Base-by-base conservation (phyloP, 1,140 invertebrate species). In the Pachypeltis micranthus region DNA sequence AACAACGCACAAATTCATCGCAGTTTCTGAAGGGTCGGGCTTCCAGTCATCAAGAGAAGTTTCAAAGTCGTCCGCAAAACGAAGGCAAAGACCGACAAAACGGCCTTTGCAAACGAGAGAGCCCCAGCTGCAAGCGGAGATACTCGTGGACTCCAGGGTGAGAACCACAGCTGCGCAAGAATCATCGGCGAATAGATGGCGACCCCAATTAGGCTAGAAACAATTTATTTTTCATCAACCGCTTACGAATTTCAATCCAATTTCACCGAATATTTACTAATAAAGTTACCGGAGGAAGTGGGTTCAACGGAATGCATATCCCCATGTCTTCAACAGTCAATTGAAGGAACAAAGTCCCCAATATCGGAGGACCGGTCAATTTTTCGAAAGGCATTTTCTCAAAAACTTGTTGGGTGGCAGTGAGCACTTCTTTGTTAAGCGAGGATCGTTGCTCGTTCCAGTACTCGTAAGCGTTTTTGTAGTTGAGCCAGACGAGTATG, bases 401-500 rank as follows among this genome's bases (percentile, higher is more conserved):
- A 67, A 84, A 81, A 2, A 83, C 78, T 71, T 90, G 87, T 68
- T 90, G 86, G 12, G 88, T 90, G 7, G 91, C 87, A 55, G 85
- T 85, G 12, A 90, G 74, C 24, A 93, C 88, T 73, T 95, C 88
- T 66, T 87, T 90, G 69, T 91, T 93, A 1, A 94, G 76, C 71
- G 86, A 90, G 0, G 88, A 84, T 23, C 93, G 76, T 74, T 97
- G 95, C 72, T 97, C 94, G 67, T 93, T 95, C 94, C 95, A 98
- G 76, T 97, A 98, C 72, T 98, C 94, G 71, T 98, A 98, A 0
- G 95, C 94, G 76, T 96, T 97, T 76, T 96, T 96, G 72, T 98
- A 98, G 76, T 97, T 98, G 47, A 98, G 77, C 94, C 94, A 98
- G 7, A 98, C 93, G 0, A 98, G 80, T 64, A 98, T 95, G 26